Base-by-base conservation (phyloP, 2,888 invertebrate species). In the Molanna angustata region DNA sequence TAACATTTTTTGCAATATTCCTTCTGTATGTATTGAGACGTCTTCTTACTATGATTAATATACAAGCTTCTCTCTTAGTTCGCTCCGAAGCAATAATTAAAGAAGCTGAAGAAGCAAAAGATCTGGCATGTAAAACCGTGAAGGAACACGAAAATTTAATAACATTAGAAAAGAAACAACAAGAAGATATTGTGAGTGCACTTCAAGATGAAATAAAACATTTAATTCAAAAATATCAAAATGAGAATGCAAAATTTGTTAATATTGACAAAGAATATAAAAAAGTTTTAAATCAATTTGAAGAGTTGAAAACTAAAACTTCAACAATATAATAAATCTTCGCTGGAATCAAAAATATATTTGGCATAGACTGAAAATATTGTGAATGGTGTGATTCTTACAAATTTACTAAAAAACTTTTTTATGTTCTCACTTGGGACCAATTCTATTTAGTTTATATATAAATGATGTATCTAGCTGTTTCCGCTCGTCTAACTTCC, bases 1-100 rank as follows among this genome's bases (percentile, higher is more conserved):
- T 90, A 52, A 84, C 87, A 59, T 86, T 88, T 13, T 88, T 89
- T 69, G 79, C 87, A 7, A 79, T 90, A 57, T 86, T 88, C 63
- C 70, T 89, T 31, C 80, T 83, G 62, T 78, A 88, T 62, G 83
- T 88, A 1, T 80, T 87, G 51, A 78, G 82, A 19, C 78, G 85
- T 45, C 72, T 89, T 39, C 75, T 84, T 13, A 74, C 69, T 1
- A 76, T 89, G 69, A 75, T 89, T 50, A 78, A 83, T 2, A 75
- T 77, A 42, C 84, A 85, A 67, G 83, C 86, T 19, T 74, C 76
- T 57, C 66, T 86, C 11, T 69, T 75, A 52, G 75, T 83, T 1
- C 80, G 85, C 62, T 79, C 80, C 40, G 83, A 83, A 61, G 84
- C 82, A 16, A 82, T 85, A 6, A 73, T 85, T 61, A 81, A 80